Conservation (phyloP, 2,797 vertebrate genomes). For the Etheostoma perlongum region DNA sequence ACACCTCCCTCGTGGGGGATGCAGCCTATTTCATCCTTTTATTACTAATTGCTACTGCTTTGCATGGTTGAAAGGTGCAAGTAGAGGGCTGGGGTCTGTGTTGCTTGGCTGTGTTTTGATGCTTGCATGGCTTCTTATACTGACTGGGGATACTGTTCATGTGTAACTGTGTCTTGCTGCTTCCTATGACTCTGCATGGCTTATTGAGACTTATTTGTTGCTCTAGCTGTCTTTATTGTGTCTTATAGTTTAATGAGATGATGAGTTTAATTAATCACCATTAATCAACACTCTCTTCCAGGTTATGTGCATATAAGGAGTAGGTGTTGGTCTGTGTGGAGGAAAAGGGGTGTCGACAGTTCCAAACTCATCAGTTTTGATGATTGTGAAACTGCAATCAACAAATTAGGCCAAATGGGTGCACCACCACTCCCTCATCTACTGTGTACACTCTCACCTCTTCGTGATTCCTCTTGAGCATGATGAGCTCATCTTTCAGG, state of each 20-base stretch:
- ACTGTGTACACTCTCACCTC: slow-evolving; percentile 78
- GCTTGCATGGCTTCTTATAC: no score
- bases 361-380: slow-evolving; percentile 17
- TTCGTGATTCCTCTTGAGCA: slow-evolving; percentile 85
- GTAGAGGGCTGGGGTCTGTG: no score
- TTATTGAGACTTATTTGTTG: no score
- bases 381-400: background rate
- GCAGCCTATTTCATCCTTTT: no score
- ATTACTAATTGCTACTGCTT: no score
- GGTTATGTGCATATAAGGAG: slow-evolving; percentile 9
- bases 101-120: no score
- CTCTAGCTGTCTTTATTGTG: no score
- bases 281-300: background rate
- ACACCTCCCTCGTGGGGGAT: no score
- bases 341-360: background rate
- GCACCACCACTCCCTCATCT: background rate
- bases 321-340: slow-evolving; percentile 24
- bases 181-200: no score
- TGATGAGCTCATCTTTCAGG: slow-evolving; percentile 85
- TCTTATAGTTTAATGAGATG: background rate
- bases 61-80: no score
- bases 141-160: no score
- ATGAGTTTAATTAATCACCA: slow-evolving; percentile 17
- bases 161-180: no score
- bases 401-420: background rate